A percentile compares a stretch with the other conserved stretches of the same genome.
Evolutionary conservation across 2,113 vertebrate species (phyloP).

Genomic region (Corythoichthys intestinalis): DNA sequence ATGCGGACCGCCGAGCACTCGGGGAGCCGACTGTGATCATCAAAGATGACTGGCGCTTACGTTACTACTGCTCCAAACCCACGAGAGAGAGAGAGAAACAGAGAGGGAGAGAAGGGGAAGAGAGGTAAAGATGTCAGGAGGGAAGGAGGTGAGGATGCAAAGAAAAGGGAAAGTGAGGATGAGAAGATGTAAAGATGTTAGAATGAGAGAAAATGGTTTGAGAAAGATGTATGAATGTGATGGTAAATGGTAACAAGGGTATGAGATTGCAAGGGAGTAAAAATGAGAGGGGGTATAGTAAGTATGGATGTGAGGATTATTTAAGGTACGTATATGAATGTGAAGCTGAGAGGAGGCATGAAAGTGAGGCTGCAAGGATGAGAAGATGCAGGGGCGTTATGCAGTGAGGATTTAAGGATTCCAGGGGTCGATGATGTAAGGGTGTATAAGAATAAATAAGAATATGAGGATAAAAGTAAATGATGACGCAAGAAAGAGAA

Average conservation of each 20-base stretch:
- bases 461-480: no score
- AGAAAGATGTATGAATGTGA: neutral
- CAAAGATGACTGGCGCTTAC: constrained; percentile 63
- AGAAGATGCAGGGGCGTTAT: no score
- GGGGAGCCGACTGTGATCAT: constrained; percentile 54
- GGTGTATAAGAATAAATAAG: no score
- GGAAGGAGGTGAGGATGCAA: neutral
- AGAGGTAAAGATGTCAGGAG: constrained; percentile 3
- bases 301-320: neutral
- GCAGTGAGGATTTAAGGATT: no score
- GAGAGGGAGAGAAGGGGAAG: neutral
- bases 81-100: neutral
- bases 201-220: neutral
- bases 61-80: constrained; percentile 50
- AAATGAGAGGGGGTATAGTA: neutral
- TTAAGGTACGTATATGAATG: neutral
- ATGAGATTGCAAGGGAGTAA: neutral
- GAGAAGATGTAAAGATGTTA: neutral
- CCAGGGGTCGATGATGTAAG: no score
- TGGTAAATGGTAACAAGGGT: neutral
- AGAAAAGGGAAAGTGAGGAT: neutral
- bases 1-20: constrained; percentile 45
- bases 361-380: no score
- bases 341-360: neutral
- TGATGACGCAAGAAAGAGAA: neutral